Conservation (phyloP, 1,140 invertebrate species). For the Listronotus oregonensis region DNA sequence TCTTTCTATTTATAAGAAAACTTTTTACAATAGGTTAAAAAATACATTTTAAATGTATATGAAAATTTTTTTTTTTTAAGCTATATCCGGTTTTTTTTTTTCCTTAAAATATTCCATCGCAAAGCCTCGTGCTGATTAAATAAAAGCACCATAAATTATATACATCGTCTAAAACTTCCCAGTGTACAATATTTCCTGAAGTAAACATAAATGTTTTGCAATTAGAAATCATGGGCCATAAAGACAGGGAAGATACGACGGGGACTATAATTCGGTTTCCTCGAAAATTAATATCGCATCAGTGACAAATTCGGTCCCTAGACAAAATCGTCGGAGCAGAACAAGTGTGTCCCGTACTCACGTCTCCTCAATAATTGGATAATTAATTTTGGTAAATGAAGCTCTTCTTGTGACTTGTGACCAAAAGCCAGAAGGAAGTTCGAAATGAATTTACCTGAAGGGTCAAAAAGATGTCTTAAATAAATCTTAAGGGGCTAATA, state of each 20-base stretch:
- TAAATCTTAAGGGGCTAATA: too few species aligned
- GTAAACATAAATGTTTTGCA: constrained; percentile 35
- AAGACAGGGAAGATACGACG: constrained; percentile 33
- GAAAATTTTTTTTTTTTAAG: too few species aligned
- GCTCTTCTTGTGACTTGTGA: constrained; percentile 42
- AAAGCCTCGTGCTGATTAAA: too few species aligned
- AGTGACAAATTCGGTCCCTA: constrained; percentile 48
- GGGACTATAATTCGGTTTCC: constrained; percentile 40
- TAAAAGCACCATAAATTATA: background rate
- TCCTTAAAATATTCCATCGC: too few species aligned
- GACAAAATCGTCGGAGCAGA: constrained; percentile 46
- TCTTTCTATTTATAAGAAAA: too few species aligned
- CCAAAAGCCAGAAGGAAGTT: constrained; percentile 32
- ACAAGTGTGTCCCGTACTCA: constrained; percentile 40
- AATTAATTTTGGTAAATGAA: constrained; percentile 53
- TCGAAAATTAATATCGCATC: constrained; percentile 47
- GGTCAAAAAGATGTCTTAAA: background rate
- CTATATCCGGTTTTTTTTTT: too few species aligned
- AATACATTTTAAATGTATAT: too few species aligned
- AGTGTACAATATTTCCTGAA: constrained; percentile 18
- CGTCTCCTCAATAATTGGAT: constrained; percentile 52
- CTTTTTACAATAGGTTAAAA: too few species aligned
- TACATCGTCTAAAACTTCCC: constrained; percentile 5
- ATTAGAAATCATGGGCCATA: constrained; percentile 40
- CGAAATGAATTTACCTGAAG: constrained; percentile 16